Evolutionary conservation across 2,888 invertebrate genomes (phyloP).

Genomic region (Protophormia terraenovae): DNA sequence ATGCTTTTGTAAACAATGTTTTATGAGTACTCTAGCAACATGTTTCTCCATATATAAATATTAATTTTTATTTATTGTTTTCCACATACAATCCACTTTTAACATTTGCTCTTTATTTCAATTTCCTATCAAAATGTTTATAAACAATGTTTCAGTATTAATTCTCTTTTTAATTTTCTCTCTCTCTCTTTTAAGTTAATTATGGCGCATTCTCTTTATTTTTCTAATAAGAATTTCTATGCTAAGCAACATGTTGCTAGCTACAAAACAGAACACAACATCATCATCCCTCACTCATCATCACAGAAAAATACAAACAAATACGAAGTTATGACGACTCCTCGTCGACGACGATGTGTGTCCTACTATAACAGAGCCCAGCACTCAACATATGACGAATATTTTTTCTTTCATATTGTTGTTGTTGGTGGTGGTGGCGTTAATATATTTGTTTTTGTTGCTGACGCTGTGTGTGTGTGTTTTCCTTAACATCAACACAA

Average conservation of each 20-base stretch:
- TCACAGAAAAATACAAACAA: neutral
- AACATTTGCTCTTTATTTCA: neutral
- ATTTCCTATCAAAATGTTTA: neutral
- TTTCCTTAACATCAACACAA: constrained; percentile 31
- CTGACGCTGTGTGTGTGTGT: constrained; percentile 10
- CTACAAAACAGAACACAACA: neutral
- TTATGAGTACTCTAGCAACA: neutral
- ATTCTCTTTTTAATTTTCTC: neutral
- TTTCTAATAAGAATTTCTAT: neutral
- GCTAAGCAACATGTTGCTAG: constrained; percentile 27
- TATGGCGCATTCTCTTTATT: neutral
- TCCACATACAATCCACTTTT: neutral
- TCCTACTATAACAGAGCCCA: constrained; percentile 27
- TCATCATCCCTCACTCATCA: constrained; percentile 36
- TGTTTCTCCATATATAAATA: neutral
- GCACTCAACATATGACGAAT: constrained; percentile 47
- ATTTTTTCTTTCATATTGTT: neutral
- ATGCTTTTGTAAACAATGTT: neutral
- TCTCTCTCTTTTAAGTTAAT: neutral
- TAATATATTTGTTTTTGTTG: constrained; percentile 10
- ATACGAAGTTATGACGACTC: constrained; percentile 57
- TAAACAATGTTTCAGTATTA: neutral
- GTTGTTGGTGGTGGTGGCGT: constrained; percentile 6
- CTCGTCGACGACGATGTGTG: constrained; percentile 25
- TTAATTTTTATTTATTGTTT: neutral